These are phyloP conservation scores for Athalia rosae DNA, from an alignment of 2,888 invertebrate species.

Conservation along the genomic window DNA sequence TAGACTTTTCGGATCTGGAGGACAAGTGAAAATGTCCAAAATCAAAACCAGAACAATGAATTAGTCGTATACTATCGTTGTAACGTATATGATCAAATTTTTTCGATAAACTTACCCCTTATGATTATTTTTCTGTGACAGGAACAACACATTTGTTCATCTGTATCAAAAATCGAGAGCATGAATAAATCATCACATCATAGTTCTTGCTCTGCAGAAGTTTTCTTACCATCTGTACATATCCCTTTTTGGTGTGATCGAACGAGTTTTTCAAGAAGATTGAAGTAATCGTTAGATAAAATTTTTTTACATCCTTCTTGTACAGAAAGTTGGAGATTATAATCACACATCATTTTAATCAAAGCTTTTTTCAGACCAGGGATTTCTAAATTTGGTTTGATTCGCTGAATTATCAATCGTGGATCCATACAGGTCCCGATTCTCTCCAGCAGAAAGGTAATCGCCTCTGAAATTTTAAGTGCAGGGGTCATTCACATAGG, in stretches of 20 bases:
- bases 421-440: slow-evolving; percentile 94
- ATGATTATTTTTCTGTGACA: slow-evolving; percentile 87
- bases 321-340: slow-evolving; percentile 93
- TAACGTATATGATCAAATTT: slow-evolving; percentile 40
- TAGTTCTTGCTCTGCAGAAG: neutral
- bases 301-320: slow-evolving; percentile 94
- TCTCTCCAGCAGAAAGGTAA: slow-evolving; percentile 82
- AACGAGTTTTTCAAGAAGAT: slow-evolving; percentile 88
- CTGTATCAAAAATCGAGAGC: slow-evolving; percentile 73
- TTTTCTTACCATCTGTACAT: slow-evolving; percentile 76
- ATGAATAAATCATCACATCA: neutral
- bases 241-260: slow-evolving; percentile 86
- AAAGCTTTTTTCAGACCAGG: slow-evolving; percentile 92
- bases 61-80: slow-evolving; percentile 38
- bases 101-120: slow-evolving; percentile 74
- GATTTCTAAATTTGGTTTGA: slow-evolving; percentile 89
- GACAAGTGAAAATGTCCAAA: slow-evolving; percentile 49
- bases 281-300: slow-evolving; percentile 92
- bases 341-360: slow-evolving; percentile 96
- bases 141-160: slow-evolving; percentile 85
- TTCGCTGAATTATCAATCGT: slow-evolving; percentile 88
- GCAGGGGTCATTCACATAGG: neutral
- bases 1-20: slow-evolving; percentile 83
- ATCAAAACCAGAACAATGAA: slow-evolving; percentile 36
- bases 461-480: slow-evolving; percentile 75